Evolutionary conservation across 2,113 vertebrate species (phyloP).

Genomic region (Odocoileus virginianus): DNA sequence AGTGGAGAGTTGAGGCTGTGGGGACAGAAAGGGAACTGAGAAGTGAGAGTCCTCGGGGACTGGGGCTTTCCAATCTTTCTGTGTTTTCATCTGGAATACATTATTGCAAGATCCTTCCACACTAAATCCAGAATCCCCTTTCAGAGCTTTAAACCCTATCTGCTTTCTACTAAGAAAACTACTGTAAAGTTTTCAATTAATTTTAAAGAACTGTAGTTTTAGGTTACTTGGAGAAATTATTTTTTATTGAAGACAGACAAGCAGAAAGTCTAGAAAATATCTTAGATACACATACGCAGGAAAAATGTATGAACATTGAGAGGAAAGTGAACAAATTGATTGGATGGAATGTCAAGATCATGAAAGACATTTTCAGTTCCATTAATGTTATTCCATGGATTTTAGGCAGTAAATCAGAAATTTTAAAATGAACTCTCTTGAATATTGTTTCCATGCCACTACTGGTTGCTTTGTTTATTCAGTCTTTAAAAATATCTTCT

Average conservation of each 20-base stretch:
- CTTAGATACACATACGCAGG: neutral
- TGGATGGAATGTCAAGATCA: neutral
- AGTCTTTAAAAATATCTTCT: neutral
- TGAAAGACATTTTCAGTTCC: neutral
- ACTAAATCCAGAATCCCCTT: conserved; percentile 50
- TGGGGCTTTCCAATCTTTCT: conserved; percentile 6
- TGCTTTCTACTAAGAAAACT: conserved; percentile 61
- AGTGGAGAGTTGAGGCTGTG: neutral
- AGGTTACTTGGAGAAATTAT: conserved; percentile 41
- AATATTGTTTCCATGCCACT: neutral
- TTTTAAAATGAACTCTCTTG: conserved; percentile 5
- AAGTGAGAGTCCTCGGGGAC: neutral
- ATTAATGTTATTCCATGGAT: neutral
- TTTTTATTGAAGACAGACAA: conserved; percentile 60
- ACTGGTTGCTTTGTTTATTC: neutral
- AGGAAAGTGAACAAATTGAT: neutral
- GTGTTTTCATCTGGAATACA: conserved; percentile 67
- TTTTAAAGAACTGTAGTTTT: conserved; percentile 51
- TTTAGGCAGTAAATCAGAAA: conserved; percentile 5
- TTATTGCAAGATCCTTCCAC: conserved; percentile 53
- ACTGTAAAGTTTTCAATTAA: conserved; percentile 65
- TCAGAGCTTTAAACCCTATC: conserved; percentile 53
- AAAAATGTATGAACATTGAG: neutral
- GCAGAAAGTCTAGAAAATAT: conserved; percentile 38
- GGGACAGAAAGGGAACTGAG: neutral